Conservation (phyloP, 1,140 invertebrate genomes). For the Vollenhovia emeryi region DNA sequence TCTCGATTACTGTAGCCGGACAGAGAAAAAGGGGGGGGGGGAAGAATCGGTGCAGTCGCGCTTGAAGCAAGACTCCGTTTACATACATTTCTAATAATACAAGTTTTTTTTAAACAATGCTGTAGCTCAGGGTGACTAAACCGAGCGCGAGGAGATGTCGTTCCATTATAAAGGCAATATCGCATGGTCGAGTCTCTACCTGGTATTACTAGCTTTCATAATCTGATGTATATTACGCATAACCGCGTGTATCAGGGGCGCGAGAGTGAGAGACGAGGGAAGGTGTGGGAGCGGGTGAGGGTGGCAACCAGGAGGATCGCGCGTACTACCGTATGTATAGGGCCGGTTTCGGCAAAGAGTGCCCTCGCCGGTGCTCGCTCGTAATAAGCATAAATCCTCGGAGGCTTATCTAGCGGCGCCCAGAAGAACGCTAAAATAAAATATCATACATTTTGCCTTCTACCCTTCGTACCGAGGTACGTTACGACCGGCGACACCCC, state of each 20-base stretch:
- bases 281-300: conserved; percentile 30
- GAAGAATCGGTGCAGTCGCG: background rate
- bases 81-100: conserved; percentile 45
- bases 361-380: conserved; percentile 75
- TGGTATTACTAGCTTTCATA: conserved; percentile 81
- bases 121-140: conserved; percentile 59
- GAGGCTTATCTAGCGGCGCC: conserved; percentile 84
- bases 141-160: conserved; percentile 70
- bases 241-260: conserved; percentile 73
- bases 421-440: conserved; percentile 85
- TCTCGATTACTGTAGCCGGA: background rate
- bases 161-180: conserved; percentile 83
- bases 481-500: conserved; percentile 65
- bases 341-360: conserved; percentile 75
- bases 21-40: background rate
- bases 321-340: conserved; percentile 66
- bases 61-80: conserved; percentile 22
- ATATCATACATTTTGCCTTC: conserved; percentile 83
- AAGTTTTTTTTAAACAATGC: conserved; percentile 60
- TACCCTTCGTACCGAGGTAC: conserved; percentile 73
- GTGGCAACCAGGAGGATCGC: conserved; percentile 60
- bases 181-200: conserved; percentile 72
- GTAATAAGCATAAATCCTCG: conserved; percentile 86
- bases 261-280: conserved; percentile 46
- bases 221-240: conserved; percentile 81